Evolutionary conservation across 2,113 vertebrate genomes (phyloP), one percentile per base, ranked within the genome.

Genomic region (Uria lomvia): DNA sequence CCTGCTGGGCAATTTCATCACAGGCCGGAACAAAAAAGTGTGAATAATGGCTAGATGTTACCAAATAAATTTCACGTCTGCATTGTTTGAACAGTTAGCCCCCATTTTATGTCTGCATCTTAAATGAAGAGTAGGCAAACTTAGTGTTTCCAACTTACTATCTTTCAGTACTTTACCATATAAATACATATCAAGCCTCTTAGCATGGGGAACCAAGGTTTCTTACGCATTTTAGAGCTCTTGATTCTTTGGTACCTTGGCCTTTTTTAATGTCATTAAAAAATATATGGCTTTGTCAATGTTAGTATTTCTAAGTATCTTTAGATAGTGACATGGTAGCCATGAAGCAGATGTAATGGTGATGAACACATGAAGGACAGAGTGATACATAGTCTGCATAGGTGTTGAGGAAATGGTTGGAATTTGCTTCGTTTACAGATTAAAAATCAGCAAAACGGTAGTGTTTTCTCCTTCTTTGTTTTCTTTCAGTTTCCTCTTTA

Each of bases 1-100:
- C 88, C 88, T 94, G 71, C 88, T 95, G 92, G 85, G 95, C 59
- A 86, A 53, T 96, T 97, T 94, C 92, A 92, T 88, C 88, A 82
- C 42, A 86, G 42, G 42, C 84, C 84, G 85, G 63, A 92, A 76
- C 45, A 91, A 79, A 96, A 94, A 87, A 71, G 58, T 9, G 36
- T 91, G 71, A 93, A 89, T 85, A 94, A 86, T 88, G 82, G 67
- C 75, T 90, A 90, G 75, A 86, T 88, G 52, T 95, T 95, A 77
- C 90, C 88, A 79, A 75, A 75, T 79, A 86, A 66, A 85, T 87
- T 94, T 92, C 13, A 79, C 0, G 2, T 91, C 74, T 93, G 58
- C 42, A 27, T 59, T 81, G 71, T 92, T 90, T 93, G 68, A 93
- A 36, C 52, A 52, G 63, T 1, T 12, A 83, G 13, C 22, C 34